Evolutionary conservation across 2,113 vertebrate genomes (phyloP).

Genomic region (Apodemus sylvaticus): DNA sequence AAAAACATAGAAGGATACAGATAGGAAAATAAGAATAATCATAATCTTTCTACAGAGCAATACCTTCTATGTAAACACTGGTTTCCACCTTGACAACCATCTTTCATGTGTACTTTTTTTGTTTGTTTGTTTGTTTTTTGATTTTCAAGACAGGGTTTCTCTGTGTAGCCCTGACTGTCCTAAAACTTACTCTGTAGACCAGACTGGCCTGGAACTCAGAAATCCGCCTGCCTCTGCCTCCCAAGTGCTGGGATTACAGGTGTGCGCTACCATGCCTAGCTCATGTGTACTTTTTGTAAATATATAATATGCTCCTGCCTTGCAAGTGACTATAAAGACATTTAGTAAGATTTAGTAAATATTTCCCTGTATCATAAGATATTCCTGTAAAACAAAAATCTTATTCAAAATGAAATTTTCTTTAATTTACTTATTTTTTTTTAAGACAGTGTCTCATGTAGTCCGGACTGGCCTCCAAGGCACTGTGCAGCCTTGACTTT

Average conservation of each 20-base stretch:
- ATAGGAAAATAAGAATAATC: background rate
- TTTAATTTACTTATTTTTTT: background rate
- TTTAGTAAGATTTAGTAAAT: background rate
- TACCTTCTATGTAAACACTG: background rate
- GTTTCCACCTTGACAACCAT: background rate
- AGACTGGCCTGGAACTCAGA: too few species aligned
- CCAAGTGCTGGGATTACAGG: too few species aligned
- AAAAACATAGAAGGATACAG: background rate
- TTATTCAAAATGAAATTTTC: background rate
- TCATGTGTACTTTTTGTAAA: background rate
- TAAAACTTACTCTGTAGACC: too few species aligned
- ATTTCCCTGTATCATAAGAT: background rate
- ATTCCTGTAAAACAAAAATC: background rate
- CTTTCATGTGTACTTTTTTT: background rate
- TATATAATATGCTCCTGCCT: background rate
- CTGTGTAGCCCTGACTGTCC: too few species aligned
- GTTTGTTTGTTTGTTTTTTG: too few species aligned
- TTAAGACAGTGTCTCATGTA: background rate
- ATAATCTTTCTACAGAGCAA: background rate
- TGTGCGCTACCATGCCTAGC: too few species aligned
- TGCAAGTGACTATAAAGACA: background rate
- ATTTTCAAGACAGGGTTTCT: too few species aligned
- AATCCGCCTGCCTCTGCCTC: too few species aligned
- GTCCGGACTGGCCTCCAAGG: background rate
- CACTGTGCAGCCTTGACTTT: background rate